Base-by-base conservation (phyloP, 2,113 vertebrate genomes). In the Nematolebias whitei region DNA sequence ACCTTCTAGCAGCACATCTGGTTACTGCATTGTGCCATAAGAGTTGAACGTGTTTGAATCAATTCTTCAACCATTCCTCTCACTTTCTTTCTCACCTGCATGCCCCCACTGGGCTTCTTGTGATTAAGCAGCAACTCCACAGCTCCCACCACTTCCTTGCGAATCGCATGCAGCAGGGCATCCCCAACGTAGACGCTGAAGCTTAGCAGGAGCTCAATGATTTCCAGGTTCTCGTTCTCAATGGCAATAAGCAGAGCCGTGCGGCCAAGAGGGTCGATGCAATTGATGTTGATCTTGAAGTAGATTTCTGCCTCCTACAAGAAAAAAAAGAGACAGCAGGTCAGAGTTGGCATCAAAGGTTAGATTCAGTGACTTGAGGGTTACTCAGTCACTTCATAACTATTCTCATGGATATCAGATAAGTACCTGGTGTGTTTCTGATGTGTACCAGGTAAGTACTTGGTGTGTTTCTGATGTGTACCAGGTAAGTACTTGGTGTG, bases 241-340 rank as follows among this genome's bases (percentile, higher is more conserved):
- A 99, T 99, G 57, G 94, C 98, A 58, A 99, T 99, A 51, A 99
- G 94, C 44, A 99, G 93, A n/a, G 97, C 97, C 1, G 96, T 99
- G 85, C 97, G 95, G 83, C 98, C 98, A 7, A 99, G 92, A 8
- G 98, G 98, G 84, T 99, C 98, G 16, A 99, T 98, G 91, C 98
- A 99, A 86, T 99, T 98, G 85, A 99, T 98, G 90, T 99, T 99
- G 88, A 99, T 99, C 88, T 96, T 99, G 89, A 99, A 99, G 89
- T 99, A 99, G 90, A 99, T 98, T 91, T 99, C 96, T 6, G 98
- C 98, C 88, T 99, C 98, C 79, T 91, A 77, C 53, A 10, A 40
- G 19, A 16, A 76, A 80, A 70, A 66, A 2, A 61, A 32, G 16
- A 16, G 47, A 60, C 32, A 44, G 6, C 75, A 66, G 68, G 40